Conservation (phyloP, 2,113 vertebrate species). For the Perca flavescens region DNA sequence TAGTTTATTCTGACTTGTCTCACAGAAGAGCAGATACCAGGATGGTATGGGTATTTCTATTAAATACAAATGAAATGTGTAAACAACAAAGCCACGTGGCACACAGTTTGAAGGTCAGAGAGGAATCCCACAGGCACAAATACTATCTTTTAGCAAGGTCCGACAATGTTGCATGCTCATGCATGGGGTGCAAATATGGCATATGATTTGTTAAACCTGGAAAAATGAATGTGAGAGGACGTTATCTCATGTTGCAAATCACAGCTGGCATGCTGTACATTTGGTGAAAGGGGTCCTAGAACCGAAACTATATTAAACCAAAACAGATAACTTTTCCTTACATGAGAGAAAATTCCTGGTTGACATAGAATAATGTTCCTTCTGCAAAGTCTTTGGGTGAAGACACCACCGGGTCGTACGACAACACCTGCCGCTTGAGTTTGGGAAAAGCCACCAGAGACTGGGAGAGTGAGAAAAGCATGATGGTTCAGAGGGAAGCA, state of each 20-base stretch:
- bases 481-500: constrained; percentile 25
- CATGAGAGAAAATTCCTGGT: constrained; percentile 99
- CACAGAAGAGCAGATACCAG: no score
- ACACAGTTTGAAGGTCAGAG: neutral
- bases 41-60: neutral
- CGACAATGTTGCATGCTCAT: neutral
- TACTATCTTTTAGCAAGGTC: no score
- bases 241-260: neutral
- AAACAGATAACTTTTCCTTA: constrained; percentile 80
- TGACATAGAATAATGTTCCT: constrained; percentile 97
- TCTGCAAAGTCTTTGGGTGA: constrained; percentile 99
- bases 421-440: constrained; percentile 97
- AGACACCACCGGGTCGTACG: constrained; percentile 96
- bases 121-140: neutral
- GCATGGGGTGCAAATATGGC: no score
- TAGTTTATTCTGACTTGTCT: neutral
- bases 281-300: neutral
- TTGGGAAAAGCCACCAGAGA: constrained; percentile 99
- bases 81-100: neutral
- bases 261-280: neutral
- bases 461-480: constrained; percentile 76
- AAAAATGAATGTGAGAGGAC: neutral
- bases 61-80: neutral
- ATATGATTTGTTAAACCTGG: neutral
- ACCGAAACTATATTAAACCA: neutral